Conservation (phyloP, 2,888 invertebrate genomes). For the Nomada flava region DNA sequence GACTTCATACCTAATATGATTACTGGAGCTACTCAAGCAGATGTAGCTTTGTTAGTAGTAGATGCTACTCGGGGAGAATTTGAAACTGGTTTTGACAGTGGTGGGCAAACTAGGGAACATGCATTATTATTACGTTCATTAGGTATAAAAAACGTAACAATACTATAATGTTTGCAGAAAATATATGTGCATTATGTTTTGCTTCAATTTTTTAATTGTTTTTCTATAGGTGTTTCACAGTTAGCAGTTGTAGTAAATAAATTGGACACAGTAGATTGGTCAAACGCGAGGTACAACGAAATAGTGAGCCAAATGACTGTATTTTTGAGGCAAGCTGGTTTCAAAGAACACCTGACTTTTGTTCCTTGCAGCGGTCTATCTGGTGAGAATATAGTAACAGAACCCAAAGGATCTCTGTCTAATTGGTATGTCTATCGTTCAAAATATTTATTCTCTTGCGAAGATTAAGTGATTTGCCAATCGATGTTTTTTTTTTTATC, state of each 20-base stretch:
- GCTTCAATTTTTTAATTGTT: constrained; percentile 14
- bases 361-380: constrained; percentile 98
- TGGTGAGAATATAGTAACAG: constrained; percentile 94
- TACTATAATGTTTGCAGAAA: constrained; percentile 8
- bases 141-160: constrained; percentile 83
- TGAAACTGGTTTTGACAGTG: constrained; percentile 99
- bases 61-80: constrained; percentile 99
- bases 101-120: constrained; percentile 99
- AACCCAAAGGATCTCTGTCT: constrained; percentile 87
- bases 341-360: constrained; percentile 94
- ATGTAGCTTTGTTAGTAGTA: constrained; percentile 97
- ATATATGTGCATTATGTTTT: constrained; percentile 15
- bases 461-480: not conserved
- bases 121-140: constrained; percentile 94
- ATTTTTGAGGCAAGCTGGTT: constrained; percentile 96
- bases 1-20: constrained; percentile 99
- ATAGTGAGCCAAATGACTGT: constrained; percentile 92
- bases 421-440: constrained; percentile 85
- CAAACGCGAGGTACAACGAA: constrained; percentile 94
- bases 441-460: not conserved
- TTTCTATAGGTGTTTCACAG: constrained; percentile 94
- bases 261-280: constrained; percentile 98
- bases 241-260: constrained; percentile 98
- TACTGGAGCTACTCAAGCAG: constrained; percentile 98
- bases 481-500: constrained; percentile 13